These are phyloP conservation scores for Anarsia innoxiella DNA, from an alignment of 2,888 invertebrate species.

Conservation along the genomic window DNA sequence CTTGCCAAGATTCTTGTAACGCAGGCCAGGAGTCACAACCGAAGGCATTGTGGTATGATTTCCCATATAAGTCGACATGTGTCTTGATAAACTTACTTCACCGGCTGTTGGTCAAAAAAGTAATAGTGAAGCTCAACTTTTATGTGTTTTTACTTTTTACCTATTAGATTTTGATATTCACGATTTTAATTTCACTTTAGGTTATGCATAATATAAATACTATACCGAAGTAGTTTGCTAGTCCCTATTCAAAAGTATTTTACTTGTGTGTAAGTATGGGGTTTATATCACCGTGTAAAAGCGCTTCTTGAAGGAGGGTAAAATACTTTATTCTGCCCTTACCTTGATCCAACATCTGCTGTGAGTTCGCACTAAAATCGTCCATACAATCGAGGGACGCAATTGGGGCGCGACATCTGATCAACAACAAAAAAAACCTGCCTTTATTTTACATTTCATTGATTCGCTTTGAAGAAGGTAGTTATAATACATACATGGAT, in stretches of 20 bases:
- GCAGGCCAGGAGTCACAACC: conserved; percentile 85
- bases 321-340: too few species aligned
- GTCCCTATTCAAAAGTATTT: too few species aligned
- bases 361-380: conserved; percentile 85
- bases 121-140: neutral
- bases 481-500: too few species aligned
- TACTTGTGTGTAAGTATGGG: too few species aligned
- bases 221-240: too few species aligned
- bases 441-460: too few species aligned
- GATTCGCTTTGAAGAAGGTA: too few species aligned
- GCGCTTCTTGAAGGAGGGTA: too few species aligned
- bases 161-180: too few species aligned
- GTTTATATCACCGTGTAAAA: too few species aligned
- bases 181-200: too few species aligned
- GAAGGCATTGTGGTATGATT: conserved; percentile 79
- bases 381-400: conserved; percentile 96
- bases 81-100: conserved; percentile 55
- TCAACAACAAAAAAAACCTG: conserved; percentile 7
- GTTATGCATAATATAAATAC: too few species aligned
- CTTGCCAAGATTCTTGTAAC: conserved; percentile 95
- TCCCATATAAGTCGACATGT: conserved; percentile 69
- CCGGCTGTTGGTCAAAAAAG: conserved; percentile 38
- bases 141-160: neutral
- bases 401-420: conserved; percentile 91
- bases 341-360: conserved; percentile 72